Conservation (phyloP, 1,140 invertebrate genomes). For the Drosophila kepulauana region DNA sequence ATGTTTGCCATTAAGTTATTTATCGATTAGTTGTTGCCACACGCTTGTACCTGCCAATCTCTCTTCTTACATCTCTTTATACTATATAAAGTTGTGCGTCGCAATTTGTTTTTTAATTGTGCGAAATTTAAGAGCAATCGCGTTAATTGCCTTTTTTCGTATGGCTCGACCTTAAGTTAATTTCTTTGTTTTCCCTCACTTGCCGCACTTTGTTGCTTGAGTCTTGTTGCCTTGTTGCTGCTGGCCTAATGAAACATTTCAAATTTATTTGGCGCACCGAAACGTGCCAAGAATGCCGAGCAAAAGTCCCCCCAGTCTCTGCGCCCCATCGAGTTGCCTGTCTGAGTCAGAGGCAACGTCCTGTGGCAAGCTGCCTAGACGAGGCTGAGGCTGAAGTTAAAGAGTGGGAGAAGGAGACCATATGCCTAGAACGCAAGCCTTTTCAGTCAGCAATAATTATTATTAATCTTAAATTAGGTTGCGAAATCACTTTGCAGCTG, state of each 20-base stretch:
- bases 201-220: slow-evolving; percentile 1
- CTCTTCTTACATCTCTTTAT: background rate
- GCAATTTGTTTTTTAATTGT: slow-evolving; percentile 10
- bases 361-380: background rate
- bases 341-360: background rate
- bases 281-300: slow-evolving; percentile 37
- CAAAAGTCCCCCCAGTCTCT: background rate
- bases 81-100: background rate
- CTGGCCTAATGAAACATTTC: slow-evolving; percentile 42
- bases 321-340: background rate
- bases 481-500: slow-evolving; percentile 14
- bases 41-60: background rate
- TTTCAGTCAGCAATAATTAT: slow-evolving; percentile 1
- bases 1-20: background rate
- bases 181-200: slow-evolving; percentile 28
- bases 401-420: background rate
- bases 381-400: background rate
- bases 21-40: background rate
- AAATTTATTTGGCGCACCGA: slow-evolving; percentile 44
- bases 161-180: slow-evolving; percentile 19
- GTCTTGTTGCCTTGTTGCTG: background rate
- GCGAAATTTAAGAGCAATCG: slow-evolving; percentile 5
- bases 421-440: background rate
- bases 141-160: slow-evolving; percentile 36
- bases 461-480: slow-evolving; percentile 8